Evolutionary conservation across 2,888 invertebrate genomes (phyloP).

Genomic region (Caenorhabditis sp.): DNA sequence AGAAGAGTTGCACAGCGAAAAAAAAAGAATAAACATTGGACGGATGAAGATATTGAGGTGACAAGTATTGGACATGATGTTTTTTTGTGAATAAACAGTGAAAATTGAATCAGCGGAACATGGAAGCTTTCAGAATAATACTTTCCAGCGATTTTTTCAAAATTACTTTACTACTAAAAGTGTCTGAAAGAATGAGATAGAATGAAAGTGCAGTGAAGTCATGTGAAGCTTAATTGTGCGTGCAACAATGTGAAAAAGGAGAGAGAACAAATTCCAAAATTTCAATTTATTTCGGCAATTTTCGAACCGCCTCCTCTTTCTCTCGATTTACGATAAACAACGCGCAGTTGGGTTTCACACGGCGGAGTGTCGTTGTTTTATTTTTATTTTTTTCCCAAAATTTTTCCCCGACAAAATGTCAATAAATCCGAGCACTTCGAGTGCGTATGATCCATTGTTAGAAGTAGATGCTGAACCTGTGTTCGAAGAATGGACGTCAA

Average conservation of each 20-base stretch:
- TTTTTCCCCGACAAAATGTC: neutral
- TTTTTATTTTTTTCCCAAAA: neutral
- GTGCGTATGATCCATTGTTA: neutral
- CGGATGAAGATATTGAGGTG: constrained; percentile 5
- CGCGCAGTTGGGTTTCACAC: neutral
- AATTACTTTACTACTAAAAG: neutral
- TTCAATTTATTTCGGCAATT: neutral
- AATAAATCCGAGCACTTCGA: neutral
- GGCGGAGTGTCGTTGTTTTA: neutral
- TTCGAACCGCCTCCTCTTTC: neutral
- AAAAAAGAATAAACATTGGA: constrained; percentile 2
- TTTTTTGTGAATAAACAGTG: neutral
- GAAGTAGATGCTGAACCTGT: neutral
- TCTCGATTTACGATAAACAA: neutral
- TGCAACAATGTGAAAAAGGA: neutral
- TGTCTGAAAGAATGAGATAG: neutral
- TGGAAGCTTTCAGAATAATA: too few relatives aligned
- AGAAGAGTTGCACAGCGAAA: neutral
- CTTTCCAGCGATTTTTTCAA: too few relatives aligned
- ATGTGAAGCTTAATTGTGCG: neutral
- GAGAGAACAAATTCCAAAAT: neutral
- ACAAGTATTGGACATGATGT: neutral
- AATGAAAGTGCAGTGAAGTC: neutral
- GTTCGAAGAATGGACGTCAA: neutral
- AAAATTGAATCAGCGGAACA: neutral